Evolutionary conservation across 2,113 vertebrate genomes (phyloP).

Genomic region (Pluvialis apricaria): DNA sequence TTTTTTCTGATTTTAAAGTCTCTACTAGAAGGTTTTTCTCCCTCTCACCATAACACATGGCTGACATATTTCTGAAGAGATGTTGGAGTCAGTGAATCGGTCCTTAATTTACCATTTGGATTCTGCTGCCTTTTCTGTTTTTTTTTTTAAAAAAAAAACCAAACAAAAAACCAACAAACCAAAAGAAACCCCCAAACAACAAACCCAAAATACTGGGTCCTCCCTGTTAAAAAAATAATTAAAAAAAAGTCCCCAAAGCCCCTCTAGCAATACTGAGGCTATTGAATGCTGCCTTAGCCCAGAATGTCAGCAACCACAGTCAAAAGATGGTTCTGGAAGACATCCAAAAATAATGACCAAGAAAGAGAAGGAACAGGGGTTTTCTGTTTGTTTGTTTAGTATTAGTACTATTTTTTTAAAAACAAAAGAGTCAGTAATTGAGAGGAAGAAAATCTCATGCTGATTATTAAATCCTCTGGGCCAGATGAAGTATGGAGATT

Average conservation of each 20-base stretch:
- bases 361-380: constrained; percentile 12
- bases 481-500: not conserved
- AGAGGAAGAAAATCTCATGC: constrained; percentile 40
- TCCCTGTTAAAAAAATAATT: not conserved
- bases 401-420: not conserved
- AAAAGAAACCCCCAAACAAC: not conserved
- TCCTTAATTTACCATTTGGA: constrained; percentile 4
- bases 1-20: not conserved
- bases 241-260: not conserved
- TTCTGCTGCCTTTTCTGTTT: constrained; percentile 1
- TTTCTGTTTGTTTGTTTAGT: constrained; percentile 35
- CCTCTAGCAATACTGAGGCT: not conserved
- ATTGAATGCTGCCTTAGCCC: not conserved
- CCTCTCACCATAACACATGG: not conserved
- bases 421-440: constrained; percentile 1
- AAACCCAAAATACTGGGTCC: not conserved
- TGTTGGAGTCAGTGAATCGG: not conserved
- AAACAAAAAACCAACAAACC: no score
- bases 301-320: not conserved
- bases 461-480: constrained; percentile 47
- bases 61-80: constrained; percentile 41
- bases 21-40: constrained; percentile 28
- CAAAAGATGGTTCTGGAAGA: not conserved
- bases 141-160: not conserved
- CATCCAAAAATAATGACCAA: constrained; percentile 29